Conservation (phyloP, 2,797 vertebrate genomes). For the Menidia menidia region DNA sequence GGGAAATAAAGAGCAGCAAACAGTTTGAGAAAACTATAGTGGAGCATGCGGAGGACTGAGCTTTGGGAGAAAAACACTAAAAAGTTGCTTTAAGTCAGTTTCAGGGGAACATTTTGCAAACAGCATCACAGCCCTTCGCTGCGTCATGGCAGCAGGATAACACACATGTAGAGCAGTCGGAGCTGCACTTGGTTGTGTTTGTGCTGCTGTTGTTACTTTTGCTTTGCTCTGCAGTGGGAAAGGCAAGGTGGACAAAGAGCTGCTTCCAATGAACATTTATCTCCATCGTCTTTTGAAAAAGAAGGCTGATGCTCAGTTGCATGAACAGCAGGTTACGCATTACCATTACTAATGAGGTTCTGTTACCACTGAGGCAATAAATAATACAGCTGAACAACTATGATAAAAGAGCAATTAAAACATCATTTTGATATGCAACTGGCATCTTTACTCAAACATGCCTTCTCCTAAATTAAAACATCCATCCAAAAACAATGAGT, state of each 20-base stretch:
- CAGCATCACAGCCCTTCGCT: no score
- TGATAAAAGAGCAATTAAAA: neutral
- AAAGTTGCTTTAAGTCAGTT: neutral
- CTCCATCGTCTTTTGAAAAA: neutral
- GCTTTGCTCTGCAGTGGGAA: no score
- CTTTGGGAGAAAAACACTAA: slow-evolving; percentile 1
- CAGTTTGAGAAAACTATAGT: neutral
- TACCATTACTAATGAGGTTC: neutral
- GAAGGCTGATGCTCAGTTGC: neutral
- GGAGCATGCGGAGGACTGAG: slow-evolving; percentile 5
- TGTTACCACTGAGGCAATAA: neutral
- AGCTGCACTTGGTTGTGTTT: no score
- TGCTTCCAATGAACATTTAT: no score
- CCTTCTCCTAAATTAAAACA: neutral
- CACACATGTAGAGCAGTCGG: no score
- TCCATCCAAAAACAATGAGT: neutral
- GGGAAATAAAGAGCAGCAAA: neutral
- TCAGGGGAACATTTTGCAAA: neutral
- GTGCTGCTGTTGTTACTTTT: no score
- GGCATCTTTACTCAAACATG: neutral
- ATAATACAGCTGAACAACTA: neutral
- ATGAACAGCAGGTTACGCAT: neutral
- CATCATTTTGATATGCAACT: neutral
- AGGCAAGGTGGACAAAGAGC: no score
- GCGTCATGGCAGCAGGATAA: no score